Conservation (phyloP, 2,888 invertebrate species). For the Nomada flava region DNA sequence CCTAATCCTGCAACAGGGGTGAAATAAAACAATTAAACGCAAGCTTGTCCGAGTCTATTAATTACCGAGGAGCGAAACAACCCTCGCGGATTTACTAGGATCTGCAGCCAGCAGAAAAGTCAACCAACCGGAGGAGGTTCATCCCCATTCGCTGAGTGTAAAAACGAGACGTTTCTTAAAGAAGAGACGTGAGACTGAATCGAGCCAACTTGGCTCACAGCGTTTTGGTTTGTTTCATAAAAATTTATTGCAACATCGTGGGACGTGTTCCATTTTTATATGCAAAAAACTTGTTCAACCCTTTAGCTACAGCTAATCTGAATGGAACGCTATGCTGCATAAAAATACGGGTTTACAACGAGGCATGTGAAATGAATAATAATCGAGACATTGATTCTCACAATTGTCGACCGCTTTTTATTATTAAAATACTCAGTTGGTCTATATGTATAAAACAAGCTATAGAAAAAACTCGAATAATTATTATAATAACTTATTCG, state of each 20-base stretch:
- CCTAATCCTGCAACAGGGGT: constrained; percentile 2
- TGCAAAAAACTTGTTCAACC: neutral
- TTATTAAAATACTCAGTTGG: no score
- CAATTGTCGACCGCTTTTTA: no score
- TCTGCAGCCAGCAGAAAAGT: neutral
- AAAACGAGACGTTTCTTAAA: neutral
- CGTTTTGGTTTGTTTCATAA: constrained; percentile 5
- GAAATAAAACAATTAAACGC: constrained; percentile 15
- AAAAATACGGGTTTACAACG: no score
- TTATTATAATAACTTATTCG: no score
- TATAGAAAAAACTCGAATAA: no score
- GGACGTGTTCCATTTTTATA: neutral
- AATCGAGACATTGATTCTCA: no score
- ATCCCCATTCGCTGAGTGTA: neutral
- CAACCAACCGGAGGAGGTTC: neutral
- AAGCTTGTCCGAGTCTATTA: constrained; percentile 14
- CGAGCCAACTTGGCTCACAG: neutral
- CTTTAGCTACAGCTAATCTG: no score
- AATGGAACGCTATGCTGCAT: no score
- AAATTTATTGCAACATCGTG: neutral
- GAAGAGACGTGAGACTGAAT: neutral
- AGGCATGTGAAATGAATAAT: no score
- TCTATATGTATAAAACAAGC: no score
- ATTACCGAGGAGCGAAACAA: constrained; percentile 8
- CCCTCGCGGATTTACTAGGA: neutral